A percentile compares a stretch with the other conserved stretches of the same genome.
phyloP scores from a whole-genome alignment of 2,888 invertebrate species.

The Peribatodes rhomboidaria region DNA sequence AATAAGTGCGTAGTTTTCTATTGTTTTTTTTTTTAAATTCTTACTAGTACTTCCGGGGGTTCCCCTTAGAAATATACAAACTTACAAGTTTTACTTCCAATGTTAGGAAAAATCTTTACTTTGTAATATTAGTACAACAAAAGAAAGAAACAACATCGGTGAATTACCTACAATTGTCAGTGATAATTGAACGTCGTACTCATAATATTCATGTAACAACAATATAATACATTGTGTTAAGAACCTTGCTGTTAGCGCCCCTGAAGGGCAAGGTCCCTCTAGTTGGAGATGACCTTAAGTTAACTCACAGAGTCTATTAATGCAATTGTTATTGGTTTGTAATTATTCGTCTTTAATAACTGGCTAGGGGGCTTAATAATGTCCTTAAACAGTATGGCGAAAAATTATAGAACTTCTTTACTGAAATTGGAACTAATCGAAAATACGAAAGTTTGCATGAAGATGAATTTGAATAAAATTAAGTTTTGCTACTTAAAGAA shows the following conservation, averaged over 20 bases:
- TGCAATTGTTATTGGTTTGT: conserved; percentile 7
- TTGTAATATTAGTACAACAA: too few species aligned
- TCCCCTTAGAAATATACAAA: too few species aligned
- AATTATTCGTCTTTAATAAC: not conserved
- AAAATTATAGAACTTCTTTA: not conserved
- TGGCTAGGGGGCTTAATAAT: not conserved
- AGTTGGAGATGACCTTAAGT: conserved; percentile 22
- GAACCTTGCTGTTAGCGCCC: conserved; percentile 9
- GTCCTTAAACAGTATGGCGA: not conserved
- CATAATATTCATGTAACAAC: conserved; percentile 13
- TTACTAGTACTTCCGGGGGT: too few species aligned
- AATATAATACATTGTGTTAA: conserved; percentile 18
- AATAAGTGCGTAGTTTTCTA: too few species aligned
- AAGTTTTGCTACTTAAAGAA: too few species aligned
- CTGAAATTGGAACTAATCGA: not conserved
- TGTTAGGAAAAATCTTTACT: too few species aligned
- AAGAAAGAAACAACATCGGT: too few species aligned
- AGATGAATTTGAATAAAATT: not conserved
- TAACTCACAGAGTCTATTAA: conserved; percentile 3
- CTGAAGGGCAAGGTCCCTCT: conserved; percentile 20
- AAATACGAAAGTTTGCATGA: not conserved
- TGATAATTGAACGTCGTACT: not conserved
- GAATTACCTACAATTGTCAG: not conserved
- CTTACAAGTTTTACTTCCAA: too few species aligned
- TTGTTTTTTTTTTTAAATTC: too few species aligned